Base-by-base conservation (phyloP, 2,113 vertebrate species). In the Catagonus wagneri region DNA sequence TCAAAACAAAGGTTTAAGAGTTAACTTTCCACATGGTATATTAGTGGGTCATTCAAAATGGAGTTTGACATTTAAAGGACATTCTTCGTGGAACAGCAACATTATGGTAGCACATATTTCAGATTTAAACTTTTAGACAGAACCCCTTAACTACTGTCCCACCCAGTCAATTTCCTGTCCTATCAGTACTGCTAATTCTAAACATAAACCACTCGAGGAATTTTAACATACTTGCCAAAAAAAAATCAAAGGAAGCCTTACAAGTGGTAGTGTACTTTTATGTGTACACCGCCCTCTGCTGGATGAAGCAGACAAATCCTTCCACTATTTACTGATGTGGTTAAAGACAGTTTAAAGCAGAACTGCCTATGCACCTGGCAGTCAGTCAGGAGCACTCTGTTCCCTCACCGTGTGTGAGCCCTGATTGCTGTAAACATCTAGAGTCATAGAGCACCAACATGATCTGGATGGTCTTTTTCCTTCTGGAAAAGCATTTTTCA, bases 221-320 rank as follows among this genome's bases (percentile, higher is more conserved):
- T 86, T 92, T 69, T 96, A 95, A 83, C 68, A 90, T 80, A 71
- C 29, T 90, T 79, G 94, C 93, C 95, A 91, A 87, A 86, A 87
- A 78, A 9, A 83, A 96, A 94, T 78, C 89, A 92, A 94, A 92
- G 52, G n/a, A 20, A 96, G 72, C 19, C 52, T 79, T 39, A 52
- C 65, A 69, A 81, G 12, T 3, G 16, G 56, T 19, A 17, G 32
- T 52, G 83, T 19, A 95, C 91, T 95, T 93, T 34, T 65, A 72
- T 96, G 97, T 68, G 52, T 54, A 89, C 52, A 96, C 97, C 90
- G 79, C 97, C 97, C 98, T 96, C 98, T 97, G 93, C 96, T 97
- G 98, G 90, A 71, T 29, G 19, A 50, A 50, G 44, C 22, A 15
- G 44, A 39, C 16, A 90, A 74, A 61, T 19, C 17, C 76, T 74